Evolutionary conservation across 2,888 invertebrate genomes (phyloP), one percentile per base, ranked within the genome.

Genomic region (Anagyrus pseudococci): DNA sequence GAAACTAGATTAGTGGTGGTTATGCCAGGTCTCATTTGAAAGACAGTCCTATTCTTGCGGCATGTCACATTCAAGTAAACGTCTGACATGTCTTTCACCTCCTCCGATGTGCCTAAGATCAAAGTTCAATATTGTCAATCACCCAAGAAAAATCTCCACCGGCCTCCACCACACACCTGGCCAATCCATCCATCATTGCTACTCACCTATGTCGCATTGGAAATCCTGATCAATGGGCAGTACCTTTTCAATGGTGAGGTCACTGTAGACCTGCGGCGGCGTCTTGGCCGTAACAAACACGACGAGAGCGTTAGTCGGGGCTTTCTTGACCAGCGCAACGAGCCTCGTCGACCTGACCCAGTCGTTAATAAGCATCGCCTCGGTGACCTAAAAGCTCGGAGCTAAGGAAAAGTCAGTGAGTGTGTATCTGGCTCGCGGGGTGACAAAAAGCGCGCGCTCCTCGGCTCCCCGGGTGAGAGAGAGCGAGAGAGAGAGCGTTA

Each of bases 151-250:
- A n/a, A n/a, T n/a, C n/a, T n/a, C n/a, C n/a, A n/a, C n/a, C n/a
- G n/a, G n/a, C n/a, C n/a, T n/a, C n/a, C n/a, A 33, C 33, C 33
- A 33, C 33, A 33, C 6, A 8, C 13, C 13, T 33, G 13, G 13
- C 33, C 33, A 8, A 8, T 33, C 13, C 13, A 33, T 33, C 13
- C 6, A 43, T 43, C 17, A 19, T 33, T 33, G 19, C 20, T n/a
- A 23, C 43, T 84, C 85, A 83, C 89, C 88, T 74, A 89, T 87
- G 77, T 89, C 87, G 83, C 92, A 91, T 79, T 89, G 88, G 80
- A 94, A 93, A 73, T 87, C 87, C 72, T 87, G 87, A 82, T 93
- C 90, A 60, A 94, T 87, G 25, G 94, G 91, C 73, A 94, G 85
- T 55, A 91, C 89, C 79, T 88, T 88, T 82, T 93, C 93, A 73